phyloP scores from a whole-genome alignment of 2,113 vertebrate genomes.

The Hydrolagus affinis region DNA sequence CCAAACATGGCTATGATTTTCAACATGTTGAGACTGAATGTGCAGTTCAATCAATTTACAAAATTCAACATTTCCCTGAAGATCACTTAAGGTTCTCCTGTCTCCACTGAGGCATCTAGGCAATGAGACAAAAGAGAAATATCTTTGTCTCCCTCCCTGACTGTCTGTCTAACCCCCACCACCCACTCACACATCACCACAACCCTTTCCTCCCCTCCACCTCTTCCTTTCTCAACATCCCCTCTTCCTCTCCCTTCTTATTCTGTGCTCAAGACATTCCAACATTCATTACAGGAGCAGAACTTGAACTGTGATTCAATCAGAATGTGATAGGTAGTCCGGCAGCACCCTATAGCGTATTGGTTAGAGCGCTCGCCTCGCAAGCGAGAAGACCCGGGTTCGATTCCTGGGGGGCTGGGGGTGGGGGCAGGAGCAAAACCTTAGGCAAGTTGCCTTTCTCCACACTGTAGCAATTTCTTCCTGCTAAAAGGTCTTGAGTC shows the following conservation, averaged over 20 bases:
- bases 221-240: too few relatives aligned
- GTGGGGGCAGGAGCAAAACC: not conserved
- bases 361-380: too few relatives aligned
- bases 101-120: not conserved
- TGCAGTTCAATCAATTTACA: not conserved
- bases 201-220: too few relatives aligned
- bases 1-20: not conserved
- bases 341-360: too few relatives aligned
- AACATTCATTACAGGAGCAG: constrained; percentile 14
- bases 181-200: too few relatives aligned
- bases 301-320: not conserved
- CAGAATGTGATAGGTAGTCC: too few relatives aligned
- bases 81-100: not conserved
- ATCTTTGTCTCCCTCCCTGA: not conserved
- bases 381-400: too few relatives aligned
- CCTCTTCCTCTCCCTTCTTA: too few relatives aligned
- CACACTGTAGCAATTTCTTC: not conserved
- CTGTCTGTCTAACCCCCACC: too few relatives aligned
- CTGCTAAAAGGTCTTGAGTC: not conserved
- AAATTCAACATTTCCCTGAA: not conserved
- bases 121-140: not conserved
- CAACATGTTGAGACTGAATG: not conserved
- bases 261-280: not conserved
- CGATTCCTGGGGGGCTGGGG: too few relatives aligned
- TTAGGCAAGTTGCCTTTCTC: too few relatives aligned